These are phyloP conservation scores for Gryllus longicercus DNA, from an alignment of 2,888 invertebrate genomes.

Conservation along the genomic window DNA sequence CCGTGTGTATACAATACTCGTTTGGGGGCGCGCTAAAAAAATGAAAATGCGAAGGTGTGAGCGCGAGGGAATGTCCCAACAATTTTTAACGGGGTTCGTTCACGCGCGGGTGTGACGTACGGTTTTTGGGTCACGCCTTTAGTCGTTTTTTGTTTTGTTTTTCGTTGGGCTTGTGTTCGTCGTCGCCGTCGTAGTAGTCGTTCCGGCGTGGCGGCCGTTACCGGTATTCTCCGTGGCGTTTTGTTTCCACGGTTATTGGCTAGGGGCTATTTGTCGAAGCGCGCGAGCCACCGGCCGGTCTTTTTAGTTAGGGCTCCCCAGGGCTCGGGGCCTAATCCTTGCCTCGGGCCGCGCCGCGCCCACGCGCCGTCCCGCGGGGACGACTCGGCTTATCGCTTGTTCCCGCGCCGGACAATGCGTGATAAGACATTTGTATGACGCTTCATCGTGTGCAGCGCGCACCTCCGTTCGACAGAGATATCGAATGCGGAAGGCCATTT, in stretches of 20 bases:
- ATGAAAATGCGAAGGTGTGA: too few relatives aligned
- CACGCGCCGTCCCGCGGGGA: not conserved
- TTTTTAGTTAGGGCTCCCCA: not conserved
- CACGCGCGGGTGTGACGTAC: too few relatives aligned
- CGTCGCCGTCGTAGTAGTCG: not conserved
- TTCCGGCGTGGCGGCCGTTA: too few relatives aligned
- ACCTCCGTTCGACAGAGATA: not conserved
- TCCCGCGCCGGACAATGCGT: too few relatives aligned
- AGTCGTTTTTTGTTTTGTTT: not conserved
- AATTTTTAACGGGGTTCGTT: too few relatives aligned
- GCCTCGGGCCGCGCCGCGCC: not conserved
- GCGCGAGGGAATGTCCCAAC: too few relatives aligned
- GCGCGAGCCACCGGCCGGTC: not conserved
- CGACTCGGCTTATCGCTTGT: too few relatives aligned
- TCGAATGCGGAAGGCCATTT: not conserved
- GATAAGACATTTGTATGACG: not conserved
- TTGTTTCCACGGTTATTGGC: not conserved
- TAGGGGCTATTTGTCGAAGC: not conserved
- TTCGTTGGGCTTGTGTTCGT: not conserved
- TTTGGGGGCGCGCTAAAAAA: not conserved
- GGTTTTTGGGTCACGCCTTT: not conserved
- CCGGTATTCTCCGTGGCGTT: not conserved
- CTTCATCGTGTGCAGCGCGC: not conserved
- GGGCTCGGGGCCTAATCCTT: not conserved
- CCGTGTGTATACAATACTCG: conserved; percentile 11